These are phyloP conservation scores for Melitaea cinxia DNA, from an alignment of 1,140 invertebrate species.

Conservation along the genomic window DNA sequence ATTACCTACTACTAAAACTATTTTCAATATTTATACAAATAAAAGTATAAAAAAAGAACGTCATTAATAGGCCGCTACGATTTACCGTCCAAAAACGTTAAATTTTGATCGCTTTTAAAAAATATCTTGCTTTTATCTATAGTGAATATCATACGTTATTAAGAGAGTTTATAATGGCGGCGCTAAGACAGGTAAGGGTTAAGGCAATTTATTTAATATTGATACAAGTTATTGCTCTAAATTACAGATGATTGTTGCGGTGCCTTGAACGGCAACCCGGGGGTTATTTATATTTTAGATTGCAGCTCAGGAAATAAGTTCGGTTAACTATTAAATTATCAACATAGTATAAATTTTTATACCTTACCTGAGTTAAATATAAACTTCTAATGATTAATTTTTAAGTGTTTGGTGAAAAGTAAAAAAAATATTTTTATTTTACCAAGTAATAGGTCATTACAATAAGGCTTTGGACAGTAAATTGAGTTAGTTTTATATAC, in stretches of 20 bases:
- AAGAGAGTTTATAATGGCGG: conserved; percentile 44
- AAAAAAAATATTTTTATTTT: too few species aligned
- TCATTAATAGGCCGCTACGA: too few species aligned
- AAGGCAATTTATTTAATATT: conserved; percentile 74
- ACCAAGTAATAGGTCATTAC: too few species aligned
- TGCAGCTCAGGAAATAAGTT: conserved; percentile 10
- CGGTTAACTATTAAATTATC: conserved; percentile 1
- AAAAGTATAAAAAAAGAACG: too few species aligned
- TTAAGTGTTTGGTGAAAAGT: not conserved
- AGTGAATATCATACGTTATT: conserved; percentile 31
- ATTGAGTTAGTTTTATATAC: too few species aligned
- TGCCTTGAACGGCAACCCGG: conserved; percentile 36
- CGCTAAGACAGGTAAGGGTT: conserved; percentile 49
- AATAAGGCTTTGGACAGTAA: too few species aligned
- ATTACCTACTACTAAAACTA: too few species aligned
- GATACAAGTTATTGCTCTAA: conserved; percentile 73
- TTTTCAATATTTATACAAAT: too few species aligned
- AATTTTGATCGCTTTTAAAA: not conserved
- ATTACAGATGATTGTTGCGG: conserved; percentile 72
- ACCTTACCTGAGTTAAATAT: not conserved
- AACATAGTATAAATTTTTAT: not conserved
- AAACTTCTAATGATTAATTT: not conserved
- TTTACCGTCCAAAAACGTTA: too few species aligned
- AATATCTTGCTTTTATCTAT: not conserved
- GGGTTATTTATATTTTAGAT: conserved; percentile 54